phyloP scores from a whole-genome alignment of 2,113 vertebrate genomes.

The Peromyscus leucopus region DNA sequence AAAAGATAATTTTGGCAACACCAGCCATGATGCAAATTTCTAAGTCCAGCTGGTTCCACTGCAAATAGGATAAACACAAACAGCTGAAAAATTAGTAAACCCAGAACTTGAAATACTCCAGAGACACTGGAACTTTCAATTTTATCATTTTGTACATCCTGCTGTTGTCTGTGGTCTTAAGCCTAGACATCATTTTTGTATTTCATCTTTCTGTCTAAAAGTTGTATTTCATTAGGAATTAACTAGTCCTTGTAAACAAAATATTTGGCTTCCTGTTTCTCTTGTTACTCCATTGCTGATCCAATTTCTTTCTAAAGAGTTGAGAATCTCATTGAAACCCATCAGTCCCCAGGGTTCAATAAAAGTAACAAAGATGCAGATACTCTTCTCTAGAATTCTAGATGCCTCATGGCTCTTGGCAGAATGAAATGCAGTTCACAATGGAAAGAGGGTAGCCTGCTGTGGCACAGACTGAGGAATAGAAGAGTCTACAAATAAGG shows the following conservation, averaged over 20 bases:
- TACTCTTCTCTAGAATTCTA: not conserved
- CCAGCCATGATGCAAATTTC: not conserved
- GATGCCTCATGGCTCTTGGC: fast-evolving
- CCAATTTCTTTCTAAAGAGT: conserved; percentile 28
- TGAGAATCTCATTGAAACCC: conserved; percentile 38
- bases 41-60: conserved; percentile 42
- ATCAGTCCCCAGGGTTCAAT: not conserved
- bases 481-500: not conserved
- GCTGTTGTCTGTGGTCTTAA: not conserved
- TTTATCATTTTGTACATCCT: not conserved
- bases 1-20: conserved; percentile 41
- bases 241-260: conserved; percentile 42
- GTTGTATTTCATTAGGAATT: not conserved
- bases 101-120: not conserved
- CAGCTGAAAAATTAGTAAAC: conserved; percentile 19
- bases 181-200: not conserved
- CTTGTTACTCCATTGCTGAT: not conserved
- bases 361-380: not conserved
- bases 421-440: fast-evolving
- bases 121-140: not conserved
- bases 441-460: not conserved
- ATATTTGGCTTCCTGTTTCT: conserved; percentile 56
- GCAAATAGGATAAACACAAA: not conserved
- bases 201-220: not conserved
- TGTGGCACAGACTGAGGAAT: not conserved